A percentile compares a stretch with the other conserved stretches of the same genome.
Conservation (phyloP, 2,113 vertebrate species). For the Onychostruthus taczanowskii region DNA sequence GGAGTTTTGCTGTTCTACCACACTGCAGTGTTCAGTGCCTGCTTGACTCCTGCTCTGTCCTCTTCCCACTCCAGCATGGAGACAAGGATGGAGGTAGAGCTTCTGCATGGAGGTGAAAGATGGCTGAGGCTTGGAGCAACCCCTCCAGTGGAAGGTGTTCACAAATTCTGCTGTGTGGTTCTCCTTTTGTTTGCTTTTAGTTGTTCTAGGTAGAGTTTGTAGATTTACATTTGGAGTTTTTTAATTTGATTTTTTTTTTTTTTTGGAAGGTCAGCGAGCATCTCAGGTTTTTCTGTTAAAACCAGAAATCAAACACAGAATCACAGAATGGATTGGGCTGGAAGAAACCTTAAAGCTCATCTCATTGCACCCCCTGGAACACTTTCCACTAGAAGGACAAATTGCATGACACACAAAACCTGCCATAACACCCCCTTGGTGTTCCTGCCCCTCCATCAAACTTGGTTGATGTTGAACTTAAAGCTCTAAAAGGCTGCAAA, state of each 20-base stretch:
- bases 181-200: not conserved
- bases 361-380: not conserved
- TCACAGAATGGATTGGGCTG: not conserved
- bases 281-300: not conserved
- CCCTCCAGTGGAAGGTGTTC: fast-evolving
- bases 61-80: not conserved
- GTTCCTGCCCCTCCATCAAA: not conserved
- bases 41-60: not conserved
- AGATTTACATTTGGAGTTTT: not conserved
- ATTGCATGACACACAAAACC: fast-evolving
- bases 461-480: not conserved
- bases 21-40: not conserved
- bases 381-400: not conserved
- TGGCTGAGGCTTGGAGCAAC: not conserved
- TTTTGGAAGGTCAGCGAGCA: not conserved
- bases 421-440: not conserved
- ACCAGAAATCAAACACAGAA: not conserved
- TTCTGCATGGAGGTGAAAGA: not conserved
- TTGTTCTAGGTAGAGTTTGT: not conserved
- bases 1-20: fast-evolving
- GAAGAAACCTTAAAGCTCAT: not conserved
- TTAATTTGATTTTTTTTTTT: not conserved
- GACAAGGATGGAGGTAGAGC: too few species aligned
- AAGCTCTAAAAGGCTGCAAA: not conserved
- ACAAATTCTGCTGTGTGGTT: not conserved